phyloP scores from a whole-genome alignment of 2,797 vertebrate species.

The Girardinus metallicus region DNA sequence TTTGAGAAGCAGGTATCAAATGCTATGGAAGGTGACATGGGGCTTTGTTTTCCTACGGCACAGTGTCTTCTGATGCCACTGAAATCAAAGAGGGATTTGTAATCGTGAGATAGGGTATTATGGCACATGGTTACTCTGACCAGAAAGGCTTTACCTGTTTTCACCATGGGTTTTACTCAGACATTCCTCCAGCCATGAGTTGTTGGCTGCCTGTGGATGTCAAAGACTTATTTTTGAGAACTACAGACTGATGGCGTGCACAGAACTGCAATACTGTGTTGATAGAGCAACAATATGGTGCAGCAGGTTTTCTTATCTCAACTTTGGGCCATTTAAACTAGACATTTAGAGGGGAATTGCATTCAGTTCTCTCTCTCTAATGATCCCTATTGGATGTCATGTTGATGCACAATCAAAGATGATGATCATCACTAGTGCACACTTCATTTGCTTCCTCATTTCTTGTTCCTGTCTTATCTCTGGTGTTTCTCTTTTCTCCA shows the following conservation, averaged over 20 bases:
- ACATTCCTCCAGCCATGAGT: neutral
- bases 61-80: neutral
- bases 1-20: neutral
- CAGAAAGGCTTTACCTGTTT: neutral
- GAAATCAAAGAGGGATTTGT: neutral
- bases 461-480: slow-evolving; percentile 53
- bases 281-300: slow-evolving; percentile 18
- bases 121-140: neutral
- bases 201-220: neutral
- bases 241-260: slow-evolving; percentile 25
- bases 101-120: neutral
- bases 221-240: neutral
- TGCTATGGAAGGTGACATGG: neutral
- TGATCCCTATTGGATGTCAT: slow-evolving; percentile 51
- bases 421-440: slow-evolving; percentile 60
- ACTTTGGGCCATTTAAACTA: slow-evolving; percentile 29
- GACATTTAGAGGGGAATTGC: slow-evolving; percentile 21
- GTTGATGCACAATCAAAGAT: slow-evolving; percentile 60
- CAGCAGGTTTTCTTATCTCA: slow-evolving; percentile 35
- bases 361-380: slow-evolving; percentile 42
- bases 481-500: slow-evolving; percentile 19
- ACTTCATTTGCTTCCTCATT: slow-evolving; percentile 67
- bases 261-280: neutral
- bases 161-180: neutral
- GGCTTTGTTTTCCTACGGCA: neutral